Percentiles rank a stretch among this genome's conserved stretches.
Evolutionary conservation across 2,888 invertebrate species (phyloP).

Genomic region (Drymonia ruficornis): DNA sequence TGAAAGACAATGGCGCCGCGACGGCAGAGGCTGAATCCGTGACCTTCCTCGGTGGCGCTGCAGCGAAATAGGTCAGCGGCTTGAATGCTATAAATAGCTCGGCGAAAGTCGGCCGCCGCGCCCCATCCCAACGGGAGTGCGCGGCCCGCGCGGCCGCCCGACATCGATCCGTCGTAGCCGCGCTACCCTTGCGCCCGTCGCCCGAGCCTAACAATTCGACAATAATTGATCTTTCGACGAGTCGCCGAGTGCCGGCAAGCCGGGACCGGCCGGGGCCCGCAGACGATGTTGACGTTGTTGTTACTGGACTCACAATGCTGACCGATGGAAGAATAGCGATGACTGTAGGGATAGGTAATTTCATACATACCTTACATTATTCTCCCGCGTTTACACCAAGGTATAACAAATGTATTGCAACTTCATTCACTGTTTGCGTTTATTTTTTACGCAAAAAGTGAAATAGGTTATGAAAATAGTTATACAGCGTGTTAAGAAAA

Average conservation of each 20-base stretch:
- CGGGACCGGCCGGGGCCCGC: background rate
- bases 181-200: constrained; percentile 32
- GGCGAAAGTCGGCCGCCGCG: constrained; percentile 81
- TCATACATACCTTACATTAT: constrained; percentile 9
- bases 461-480: too few relatives aligned
- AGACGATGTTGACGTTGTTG: constrained; percentile 2
- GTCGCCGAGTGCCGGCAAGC: constrained; percentile 24
- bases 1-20: constrained; percentile 80
- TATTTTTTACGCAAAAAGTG: too few relatives aligned
- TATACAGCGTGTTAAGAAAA: too few relatives aligned
- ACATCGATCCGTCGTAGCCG: constrained; percentile 52
- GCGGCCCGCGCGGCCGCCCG: constrained; percentile 53
- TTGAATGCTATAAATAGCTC: constrained; percentile 84
- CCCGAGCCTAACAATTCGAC: constrained; percentile 44
- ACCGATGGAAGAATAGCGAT: too few relatives aligned
- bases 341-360: too few relatives aligned
- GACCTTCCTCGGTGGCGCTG: constrained; percentile 81
- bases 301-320: background rate
- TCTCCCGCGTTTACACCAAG: too few relatives aligned
- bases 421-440: too few relatives aligned
- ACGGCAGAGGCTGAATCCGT: constrained; percentile 80
- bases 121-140: constrained; percentile 69
- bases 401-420: too few relatives aligned
- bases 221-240: constrained; percentile 47
- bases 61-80: constrained; percentile 84